A percentile compares a stretch with the other conserved stretches of the same genome.
Evolutionary conservation across 1,140 invertebrate species (phyloP).

Genomic region (Argopecten irradians): DNA sequence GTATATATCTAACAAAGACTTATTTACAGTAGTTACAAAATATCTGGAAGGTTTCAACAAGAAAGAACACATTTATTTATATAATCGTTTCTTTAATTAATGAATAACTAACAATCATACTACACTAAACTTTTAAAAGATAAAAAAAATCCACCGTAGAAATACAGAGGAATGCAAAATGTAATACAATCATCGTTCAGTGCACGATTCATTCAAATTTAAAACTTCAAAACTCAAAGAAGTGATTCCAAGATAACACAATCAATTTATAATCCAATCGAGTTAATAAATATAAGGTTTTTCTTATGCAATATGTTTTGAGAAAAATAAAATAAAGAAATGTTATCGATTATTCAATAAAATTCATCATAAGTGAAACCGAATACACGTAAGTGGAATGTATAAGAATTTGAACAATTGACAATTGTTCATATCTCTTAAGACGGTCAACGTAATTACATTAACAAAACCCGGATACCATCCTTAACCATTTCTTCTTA

Average conservation of each 20-base stretch:
- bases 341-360: no score
- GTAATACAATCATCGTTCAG: neutral
- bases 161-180: conserved; percentile 18
- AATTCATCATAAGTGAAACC: no score
- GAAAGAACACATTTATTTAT: conserved; percentile 19
- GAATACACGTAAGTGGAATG: no score
- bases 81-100: conserved; percentile 23
- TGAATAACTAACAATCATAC: conserved; percentile 12
- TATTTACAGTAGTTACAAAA: conserved; percentile 11
- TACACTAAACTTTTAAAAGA: neutral
- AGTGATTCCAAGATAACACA: neutral
- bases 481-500: no score
- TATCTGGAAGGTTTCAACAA: conserved; percentile 21
- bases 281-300: no score
- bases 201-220: neutral
- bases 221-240: neutral
- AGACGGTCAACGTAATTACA: no score
- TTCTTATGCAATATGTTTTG: no score
- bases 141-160: conserved; percentile 5
- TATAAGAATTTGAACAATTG: no score
- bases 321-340: no score
- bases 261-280: neutral
- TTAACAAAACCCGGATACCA: no score
- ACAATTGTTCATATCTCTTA: no score
- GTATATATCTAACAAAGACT: neutral